Conservation (phyloP, 2,797 vertebrate genomes). For the Varecia variegata region DNA sequence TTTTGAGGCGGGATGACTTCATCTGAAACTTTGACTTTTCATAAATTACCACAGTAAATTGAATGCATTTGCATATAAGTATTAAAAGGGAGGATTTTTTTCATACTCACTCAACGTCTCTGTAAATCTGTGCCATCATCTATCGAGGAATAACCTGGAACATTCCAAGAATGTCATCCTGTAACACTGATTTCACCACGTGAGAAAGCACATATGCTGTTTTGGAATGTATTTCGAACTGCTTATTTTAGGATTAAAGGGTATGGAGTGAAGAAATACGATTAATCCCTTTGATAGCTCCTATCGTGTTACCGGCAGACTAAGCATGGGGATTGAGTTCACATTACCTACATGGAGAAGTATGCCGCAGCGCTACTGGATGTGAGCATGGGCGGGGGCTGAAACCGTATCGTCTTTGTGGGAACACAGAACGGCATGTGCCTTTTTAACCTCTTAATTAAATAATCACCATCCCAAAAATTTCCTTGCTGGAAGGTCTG, state of each 20-base stretch:
- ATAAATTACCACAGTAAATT: slow-evolving; percentile 2
- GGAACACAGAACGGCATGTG: not conserved
- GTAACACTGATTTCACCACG: not conserved
- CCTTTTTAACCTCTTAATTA: slow-evolving; percentile 58
- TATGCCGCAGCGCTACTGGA: not conserved
- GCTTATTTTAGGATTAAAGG: slow-evolving; percentile 68
- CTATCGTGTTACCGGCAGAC: slow-evolving; percentile 51
- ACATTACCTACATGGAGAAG: not conserved
- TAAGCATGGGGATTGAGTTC: not conserved
- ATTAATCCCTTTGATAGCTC: slow-evolving; percentile 54
- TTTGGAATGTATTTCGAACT: slow-evolving; percentile 54
- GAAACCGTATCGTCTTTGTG: not conserved
- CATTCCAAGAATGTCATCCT: slow-evolving; percentile 40
- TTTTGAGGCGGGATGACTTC: not conserved
- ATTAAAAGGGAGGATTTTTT: not conserved
- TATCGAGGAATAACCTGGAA: slow-evolving; percentile 39
- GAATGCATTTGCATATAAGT: not conserved
- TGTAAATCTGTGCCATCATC: not conserved
- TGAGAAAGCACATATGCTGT: slow-evolving; percentile 19
- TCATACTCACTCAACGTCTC: not conserved
- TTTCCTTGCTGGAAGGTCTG: fast-evolving
- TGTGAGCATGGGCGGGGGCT: not conserved
- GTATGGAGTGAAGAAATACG: not conserved
- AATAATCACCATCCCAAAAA: not conserved
- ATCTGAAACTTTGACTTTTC: not conserved